Base-by-base conservation (phyloP, 92 coral and sea anemone genomes). In the Nematostella vectensis region DNA sequence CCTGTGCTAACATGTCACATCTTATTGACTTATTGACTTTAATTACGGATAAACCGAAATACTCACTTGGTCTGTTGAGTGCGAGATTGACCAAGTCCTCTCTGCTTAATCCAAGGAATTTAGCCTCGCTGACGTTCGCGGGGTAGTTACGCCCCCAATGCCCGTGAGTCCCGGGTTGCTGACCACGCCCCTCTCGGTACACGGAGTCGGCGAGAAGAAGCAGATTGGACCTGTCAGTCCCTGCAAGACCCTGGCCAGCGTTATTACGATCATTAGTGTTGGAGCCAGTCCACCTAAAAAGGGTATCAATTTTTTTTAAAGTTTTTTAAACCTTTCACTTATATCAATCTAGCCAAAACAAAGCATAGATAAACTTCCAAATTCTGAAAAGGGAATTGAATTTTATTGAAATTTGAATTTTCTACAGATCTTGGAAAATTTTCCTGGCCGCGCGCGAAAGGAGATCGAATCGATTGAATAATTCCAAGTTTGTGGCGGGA, bases 271-370 rank as follows among this genome's bases (percentile, higher is more conserved):
- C 60, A 47, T 69, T 69, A 11, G 68, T 69, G 31, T 69, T 69
- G 21, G 76, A 69, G 16, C 76, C 76, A 48, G 76, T 69, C 76
- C 76, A 69, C 55, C 76, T 59, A 24, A 30, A 58, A 56, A 18
- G 18, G n/a, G n/a, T n/a, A n/a, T n/a, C n/a, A n/a, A n/a, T n/a
- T n/a, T n/a, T n/a, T n/a, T n/a, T n/a, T n/a, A n/a, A n/a, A n/a
- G n/a, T n/a, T n/a, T n/a, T n/a, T n/a, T n/a, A n/a, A n/a, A n/a
- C n/a, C n/a, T n/a, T n/a, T n/a, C n/a, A n/a, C n/a, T n/a, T n/a
- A n/a, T n/a, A n/a, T n/a, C n/a, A n/a, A n/a, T n/a, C n/a, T n/a
- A n/a, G n/a, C n/a, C n/a, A n/a, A n/a, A n/a, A n/a, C n/a, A n/a
- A n/a, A n/a, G n/a, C n/a, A n/a, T n/a, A n/a, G n/a, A n/a, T n/a